Base-by-base conservation (phyloP, 2,888 invertebrate species). In the Eupithecia subumbrata region DNA sequence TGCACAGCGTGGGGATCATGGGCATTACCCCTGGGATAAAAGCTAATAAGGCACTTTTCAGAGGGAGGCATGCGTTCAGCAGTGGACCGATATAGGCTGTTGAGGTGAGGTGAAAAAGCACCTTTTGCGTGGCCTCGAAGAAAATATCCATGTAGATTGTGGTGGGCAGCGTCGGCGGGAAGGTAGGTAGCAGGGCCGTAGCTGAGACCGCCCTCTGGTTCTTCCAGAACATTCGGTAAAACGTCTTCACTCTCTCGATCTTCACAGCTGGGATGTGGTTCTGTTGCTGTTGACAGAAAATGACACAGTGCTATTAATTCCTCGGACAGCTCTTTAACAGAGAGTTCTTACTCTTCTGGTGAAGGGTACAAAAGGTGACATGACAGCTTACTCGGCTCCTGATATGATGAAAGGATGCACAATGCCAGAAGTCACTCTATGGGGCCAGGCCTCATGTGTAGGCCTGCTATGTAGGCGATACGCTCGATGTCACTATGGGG, bases 221-320 rank as follows among this genome's bases (percentile, higher is more conserved):
- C 80, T 91, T 91, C 93, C 93, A 93, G 84, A 91, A 93, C 92
- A 92, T 93, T 83, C 87, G 89, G 83, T 93, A 93, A 81, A 93
- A 93, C 3, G 91, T 90, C 80, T 92, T 86, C 73, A 93, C 93
- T 76, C 90, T 92, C 12, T 89, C 84, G 0, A 89, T 84, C 2
- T 92, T 86, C 14, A 85, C 84, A 0, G 72, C 72, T 0, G 90
- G 87, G 7, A 92, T 84, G n/a, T 85, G 83, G 0, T 89, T 89
- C 5, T 86, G 84, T 78, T 81, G 83, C 92, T 74, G 43, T 56
- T 56, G n/a, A 56, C 22, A 56, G 52, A 56, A 56, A 52, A 52
- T 52, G n/a, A n/a, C 52, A 18, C 12, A 52, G 8, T 52, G n/a
- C n/a, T 52, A 52, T 52, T 9, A 0, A 52, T 52, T 52, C 3